Evolutionary conservation across 2,797 vertebrate genomes (phyloP).

Genomic region (Morelia viridis): DNA sequence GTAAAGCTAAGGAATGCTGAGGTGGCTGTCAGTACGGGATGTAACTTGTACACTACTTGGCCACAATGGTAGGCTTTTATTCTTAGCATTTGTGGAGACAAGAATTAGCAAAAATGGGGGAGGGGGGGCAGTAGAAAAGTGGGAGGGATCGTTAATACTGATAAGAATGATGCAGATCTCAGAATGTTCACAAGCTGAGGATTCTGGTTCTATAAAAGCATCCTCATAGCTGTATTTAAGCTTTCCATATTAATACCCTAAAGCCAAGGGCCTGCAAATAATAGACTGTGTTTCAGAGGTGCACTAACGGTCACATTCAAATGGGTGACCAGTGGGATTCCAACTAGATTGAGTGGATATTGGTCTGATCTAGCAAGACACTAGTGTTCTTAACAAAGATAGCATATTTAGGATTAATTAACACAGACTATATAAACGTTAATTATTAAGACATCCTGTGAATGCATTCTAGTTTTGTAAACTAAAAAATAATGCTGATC

Average conservation of each 20-base stretch:
- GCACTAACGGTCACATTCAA: background rate
- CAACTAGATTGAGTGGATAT: background rate
- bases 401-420: background rate
- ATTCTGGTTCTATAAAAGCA: background rate
- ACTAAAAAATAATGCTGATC: background rate
- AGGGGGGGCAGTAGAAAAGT: conserved; percentile 56
- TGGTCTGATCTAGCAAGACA: background rate
- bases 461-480: background rate
- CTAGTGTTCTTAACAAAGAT: background rate
- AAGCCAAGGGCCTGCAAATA: background rate
- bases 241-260: conserved; percentile 18
- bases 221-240: no score
- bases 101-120: conserved; percentile 48
- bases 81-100: conserved; percentile 35
- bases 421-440: background rate
- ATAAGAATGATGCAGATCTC: conserved; percentile 28
- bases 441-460: background rate
- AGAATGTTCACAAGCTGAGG: background rate
- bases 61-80: background rate
- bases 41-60: background rate
- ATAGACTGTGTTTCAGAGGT: no score
- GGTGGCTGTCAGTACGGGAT: background rate
- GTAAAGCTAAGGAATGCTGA: background rate
- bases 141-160: conserved; percentile 57
- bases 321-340: background rate